Evolutionary conservation across 2,113 vertebrate species (phyloP), one percentile per base, ranked within the genome.

Genomic region (Scomber japonicus): DNA sequence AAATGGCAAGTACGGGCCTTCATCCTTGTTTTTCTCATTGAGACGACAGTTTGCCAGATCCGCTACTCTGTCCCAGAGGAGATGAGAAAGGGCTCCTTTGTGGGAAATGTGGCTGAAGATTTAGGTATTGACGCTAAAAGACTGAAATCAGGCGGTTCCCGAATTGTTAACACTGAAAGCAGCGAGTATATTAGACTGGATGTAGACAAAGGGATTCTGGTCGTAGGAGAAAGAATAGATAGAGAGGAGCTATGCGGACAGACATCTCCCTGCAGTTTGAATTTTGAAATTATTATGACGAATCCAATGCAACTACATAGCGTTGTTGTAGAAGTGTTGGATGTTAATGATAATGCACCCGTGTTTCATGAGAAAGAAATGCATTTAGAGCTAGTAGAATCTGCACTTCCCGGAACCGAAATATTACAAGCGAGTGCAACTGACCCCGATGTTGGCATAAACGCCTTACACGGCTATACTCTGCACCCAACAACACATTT

Each of bases 261-360:
- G 67, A 77, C 55, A 0, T 85, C 92, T 35, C 90, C 87, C 8
- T 96, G 95, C n/a, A 96, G 69, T 93, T 24, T 57, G 90, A 94
- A 50, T 91, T 95, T 96, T 60, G 94, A 96, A 66, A 85, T 96
- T 63, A 85, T 95, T 50, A 1, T 95, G 74, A 89, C 90, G 62
- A 94, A 94, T 48, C 95, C 96, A 30, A 92, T 96, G 82, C 91
- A 95, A 45, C 45, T 94, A 93, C 53, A 75, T 54, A 2, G 35
- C 35, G 79, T 90, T 14, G 85, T 89, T 11, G 59, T 96, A 0
- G 59, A 93, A 16, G 73, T 96, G 16, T 80, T 27, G n/a, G 95
- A 96, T 51, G 71, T 95, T 54, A 96, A 96, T 69, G 95, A 96
- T 77, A 92, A 96, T 17, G 49, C 92, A 0, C 95, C 95, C 0